Percentiles rank a stretch among this genome's conserved stretches.
Conservation (phyloP, 2,113 vertebrate genomes). For the Mesitornis unicolor region DNA sequence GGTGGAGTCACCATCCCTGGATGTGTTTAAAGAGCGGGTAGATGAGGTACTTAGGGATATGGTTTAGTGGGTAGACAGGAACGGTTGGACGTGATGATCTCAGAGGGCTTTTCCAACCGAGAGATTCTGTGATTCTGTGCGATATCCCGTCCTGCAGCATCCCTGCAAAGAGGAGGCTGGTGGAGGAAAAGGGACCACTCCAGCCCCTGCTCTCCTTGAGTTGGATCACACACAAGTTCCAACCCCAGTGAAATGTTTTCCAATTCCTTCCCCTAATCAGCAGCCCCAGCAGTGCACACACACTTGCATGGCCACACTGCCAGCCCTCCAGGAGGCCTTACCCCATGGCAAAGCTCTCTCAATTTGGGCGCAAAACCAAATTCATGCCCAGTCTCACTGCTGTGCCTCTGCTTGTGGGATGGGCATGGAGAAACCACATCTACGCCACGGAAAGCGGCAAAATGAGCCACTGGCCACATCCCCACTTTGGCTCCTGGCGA, state of each 20-base stretch:
- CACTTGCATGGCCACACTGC: background rate
- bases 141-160: background rate
- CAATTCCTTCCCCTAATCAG: background rate
- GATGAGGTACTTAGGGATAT: too few relatives aligned
- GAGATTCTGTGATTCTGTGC: too few relatives aligned
- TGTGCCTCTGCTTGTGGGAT: background rate
- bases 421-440: background rate
- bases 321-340: background rate
- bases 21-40: too few relatives aligned
- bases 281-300: background rate
- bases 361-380: background rate
- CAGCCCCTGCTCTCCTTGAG: background rate
- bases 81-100: too few relatives aligned
- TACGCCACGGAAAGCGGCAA: background rate
- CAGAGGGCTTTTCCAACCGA: too few relatives aligned
- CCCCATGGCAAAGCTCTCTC: too few relatives aligned
- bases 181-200: background rate
- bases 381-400: background rate
- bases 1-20: too few relatives aligned
- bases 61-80: too few relatives aligned
- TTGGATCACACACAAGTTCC: background rate
- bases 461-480: background rate
- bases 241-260: background rate
- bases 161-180: background rate
- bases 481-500: background rate